These are phyloP conservation scores for Spermophilus dauricus DNA, from an alignment of 2,113 vertebrate genomes.

Conservation along the genomic window DNA sequence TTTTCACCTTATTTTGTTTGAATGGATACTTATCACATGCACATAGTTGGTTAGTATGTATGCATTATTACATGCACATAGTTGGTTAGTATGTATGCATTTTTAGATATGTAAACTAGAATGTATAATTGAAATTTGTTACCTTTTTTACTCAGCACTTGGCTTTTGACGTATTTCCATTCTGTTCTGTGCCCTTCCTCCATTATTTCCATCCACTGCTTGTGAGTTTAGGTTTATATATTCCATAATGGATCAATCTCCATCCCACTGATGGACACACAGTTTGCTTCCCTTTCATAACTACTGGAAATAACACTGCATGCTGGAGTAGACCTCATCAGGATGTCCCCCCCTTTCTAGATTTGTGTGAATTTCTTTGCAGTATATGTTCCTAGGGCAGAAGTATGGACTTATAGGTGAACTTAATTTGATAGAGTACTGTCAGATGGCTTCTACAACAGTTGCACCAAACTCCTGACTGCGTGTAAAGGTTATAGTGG, in stretches of 20 bases:
- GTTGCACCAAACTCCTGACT: not conserved
- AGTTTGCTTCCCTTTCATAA: not conserved
- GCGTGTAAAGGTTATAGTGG: not conserved
- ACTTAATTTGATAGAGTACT: not conserved
- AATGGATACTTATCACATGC: not conserved
- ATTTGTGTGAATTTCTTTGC: not conserved
- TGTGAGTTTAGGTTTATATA: not conserved
- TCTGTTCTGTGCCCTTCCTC: not conserved
- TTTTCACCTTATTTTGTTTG: not conserved
- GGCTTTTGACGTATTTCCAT: not conserved
- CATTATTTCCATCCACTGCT: not conserved
- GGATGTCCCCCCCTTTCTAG: not conserved
- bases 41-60: too few species aligned
- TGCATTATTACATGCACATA: not conserved
- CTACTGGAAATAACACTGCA: not conserved
- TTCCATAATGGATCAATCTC: not conserved
- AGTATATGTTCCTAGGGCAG: not conserved
- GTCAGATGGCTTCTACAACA: not conserved
- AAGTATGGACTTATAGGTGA: not conserved
- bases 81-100: not conserved
- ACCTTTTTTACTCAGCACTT: not conserved
- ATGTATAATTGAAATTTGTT: not conserved
- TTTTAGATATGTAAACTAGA: not conserved
- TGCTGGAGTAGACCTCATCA: not conserved
- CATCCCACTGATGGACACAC: not conserved